phyloP scores from a whole-genome alignment of 2,888 invertebrate genomes.

The Plusia festucae region DNA sequence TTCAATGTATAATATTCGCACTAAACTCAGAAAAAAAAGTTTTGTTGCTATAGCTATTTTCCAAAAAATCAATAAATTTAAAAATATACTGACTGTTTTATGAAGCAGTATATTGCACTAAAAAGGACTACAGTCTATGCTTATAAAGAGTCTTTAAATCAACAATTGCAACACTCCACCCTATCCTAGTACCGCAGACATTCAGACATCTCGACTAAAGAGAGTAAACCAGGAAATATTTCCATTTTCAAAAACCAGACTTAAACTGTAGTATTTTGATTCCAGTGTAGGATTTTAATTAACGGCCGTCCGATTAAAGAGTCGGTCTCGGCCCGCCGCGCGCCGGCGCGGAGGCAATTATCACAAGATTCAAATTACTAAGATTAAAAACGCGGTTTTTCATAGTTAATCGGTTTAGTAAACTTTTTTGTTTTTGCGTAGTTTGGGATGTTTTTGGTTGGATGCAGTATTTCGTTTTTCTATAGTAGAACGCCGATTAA shows the following conservation, averaged over 20 bases:
- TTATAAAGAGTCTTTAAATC: background rate
- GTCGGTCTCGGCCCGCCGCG: conserved; percentile 51
- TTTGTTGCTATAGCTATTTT: no score
- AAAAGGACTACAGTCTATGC: no score
- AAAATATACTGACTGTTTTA: no score
- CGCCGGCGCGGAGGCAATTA: conserved; percentile 48
- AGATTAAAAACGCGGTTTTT: conserved; percentile 17
- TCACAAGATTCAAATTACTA: conserved; percentile 37
- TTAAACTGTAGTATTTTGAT: conserved; percentile 8
- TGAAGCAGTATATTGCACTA: no score
- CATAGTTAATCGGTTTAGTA: conserved; percentile 8
- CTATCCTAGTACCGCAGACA: conserved; percentile 2
- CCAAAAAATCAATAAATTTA: no score
- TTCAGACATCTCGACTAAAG: background rate
- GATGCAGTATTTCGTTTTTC: background rate
- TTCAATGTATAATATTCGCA: no score
- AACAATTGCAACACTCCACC: background rate
- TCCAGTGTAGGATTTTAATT: conserved; percentile 63
- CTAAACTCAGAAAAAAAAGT: no score
- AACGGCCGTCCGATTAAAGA: conserved; percentile 52
- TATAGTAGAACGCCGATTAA: no score
- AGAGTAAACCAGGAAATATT: background rate
- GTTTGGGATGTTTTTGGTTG: conserved; percentile 21
- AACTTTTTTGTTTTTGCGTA: background rate
- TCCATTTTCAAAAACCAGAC: background rate